Evolutionary conservation across 35 echinoderm and acorn worm species (phyloP), one percentile per base, ranked within the genome.

Genomic region (Patiria miniata): DNA sequence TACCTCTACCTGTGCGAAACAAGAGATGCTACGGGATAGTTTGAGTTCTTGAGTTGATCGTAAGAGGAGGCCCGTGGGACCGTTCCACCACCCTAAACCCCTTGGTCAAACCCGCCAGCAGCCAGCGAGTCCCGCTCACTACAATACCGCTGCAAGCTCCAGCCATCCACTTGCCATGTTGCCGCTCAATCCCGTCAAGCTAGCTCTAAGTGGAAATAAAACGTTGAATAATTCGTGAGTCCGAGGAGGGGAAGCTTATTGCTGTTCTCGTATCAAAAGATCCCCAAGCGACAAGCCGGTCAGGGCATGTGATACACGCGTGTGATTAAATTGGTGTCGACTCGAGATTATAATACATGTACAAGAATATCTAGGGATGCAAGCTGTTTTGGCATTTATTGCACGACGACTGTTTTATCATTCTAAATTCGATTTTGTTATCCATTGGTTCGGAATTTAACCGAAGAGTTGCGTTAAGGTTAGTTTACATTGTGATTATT

Each of bases 171-270:
- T 73, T 28, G 26, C 65, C 4, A 23, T 73, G 26, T 34, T 7
- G 23, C 18, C 34, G 26, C 21, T 73, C 19, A 26, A 34, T 18
- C 29, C 65, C 9, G n/a, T 73, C 65, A 26, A 12, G 34, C 26
- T 73, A 26, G 65, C 65, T 73, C 65, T 73, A 73, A 73, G 65
- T 73, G 26, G 65, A 73, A 73, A 73, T 73, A 73, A 73, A 73
- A 34, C 29, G 65, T 73, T 73, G 65, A 73, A 73, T 73, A 73
- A 73, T 73, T 73, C 65, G 65, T 73, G 65, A 73, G 34, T 26
- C 26, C 65, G 65, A 73, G 65, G 65, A 73, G 65, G 65, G 65
- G 65, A 73, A 73, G 65, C 65, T 73, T 60, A 60, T 60, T 60
- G 10, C 57, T n/a, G 57, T 26, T 73, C 26, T 73, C 19, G 23